Percentiles rank a stretch among this genome's conserved stretches.
Conservation (phyloP, 2,113 vertebrate genomes). For the Sebastes fasciatus region DNA sequence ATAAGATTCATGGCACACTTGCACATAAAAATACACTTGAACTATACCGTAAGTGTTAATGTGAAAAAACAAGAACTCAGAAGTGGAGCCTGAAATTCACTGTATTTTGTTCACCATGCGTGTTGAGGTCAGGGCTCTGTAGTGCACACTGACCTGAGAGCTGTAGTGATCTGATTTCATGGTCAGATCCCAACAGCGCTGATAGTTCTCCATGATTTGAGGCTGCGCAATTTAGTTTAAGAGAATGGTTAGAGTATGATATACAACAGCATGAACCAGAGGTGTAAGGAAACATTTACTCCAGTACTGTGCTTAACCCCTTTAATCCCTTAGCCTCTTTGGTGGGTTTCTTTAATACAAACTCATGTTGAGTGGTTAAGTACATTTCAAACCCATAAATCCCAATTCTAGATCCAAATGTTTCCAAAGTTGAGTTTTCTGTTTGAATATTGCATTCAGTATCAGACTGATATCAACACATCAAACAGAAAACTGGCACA, state of each 20-base stretch:
- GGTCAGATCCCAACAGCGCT: slow-evolving; percentile 42
- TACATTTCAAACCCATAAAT: slow-evolving; percentile 8
- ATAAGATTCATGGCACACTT: slow-evolving; percentile 22
- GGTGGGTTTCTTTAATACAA: slow-evolving; percentile 6
- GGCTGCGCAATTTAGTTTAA: slow-evolving; percentile 16
- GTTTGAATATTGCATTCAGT: background rate
- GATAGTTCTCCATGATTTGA: slow-evolving; percentile 2
- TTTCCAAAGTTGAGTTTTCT: background rate
- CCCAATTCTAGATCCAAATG: background rate
- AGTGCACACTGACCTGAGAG: slow-evolving; percentile 33
- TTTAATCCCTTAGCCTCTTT: background rate
- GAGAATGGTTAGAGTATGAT: slow-evolving; percentile 25
- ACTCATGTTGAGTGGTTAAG: slow-evolving; percentile 12
- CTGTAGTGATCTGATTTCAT: slow-evolving; percentile 59
- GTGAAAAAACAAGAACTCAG: background rate
- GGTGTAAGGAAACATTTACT: background rate
- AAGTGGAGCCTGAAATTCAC: background rate
- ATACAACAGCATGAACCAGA: background rate
- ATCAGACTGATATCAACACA: no score
- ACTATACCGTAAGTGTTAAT: background rate
- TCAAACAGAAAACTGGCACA: background rate
- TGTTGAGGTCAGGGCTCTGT: slow-evolving; percentile 25
- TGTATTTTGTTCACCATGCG: slow-evolving; percentile 9
- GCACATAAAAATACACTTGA: slow-evolving; percentile 13
- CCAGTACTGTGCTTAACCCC: background rate